phyloP scores from a whole-genome alignment of 2,888 invertebrate genomes.

The Sarcophaga variegata region DNA sequence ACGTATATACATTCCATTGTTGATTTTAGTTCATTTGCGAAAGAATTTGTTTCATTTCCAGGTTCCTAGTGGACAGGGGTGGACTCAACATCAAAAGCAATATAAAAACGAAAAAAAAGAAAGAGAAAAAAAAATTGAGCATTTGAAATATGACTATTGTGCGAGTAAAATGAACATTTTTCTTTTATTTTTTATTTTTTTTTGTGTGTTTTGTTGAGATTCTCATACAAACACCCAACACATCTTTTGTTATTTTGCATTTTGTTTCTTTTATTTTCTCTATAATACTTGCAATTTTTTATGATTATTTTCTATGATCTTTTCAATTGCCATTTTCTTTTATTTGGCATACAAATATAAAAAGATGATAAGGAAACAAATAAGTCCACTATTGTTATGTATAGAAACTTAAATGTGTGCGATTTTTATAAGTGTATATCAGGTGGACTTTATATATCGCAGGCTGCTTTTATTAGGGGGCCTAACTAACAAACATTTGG shows the following conservation, averaged over 20 bases:
- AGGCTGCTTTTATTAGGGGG: background rate
- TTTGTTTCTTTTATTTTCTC: constrained; percentile 39
- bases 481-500: no score
- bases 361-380: constrained; percentile 49
- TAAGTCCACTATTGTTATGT: constrained; percentile 56
- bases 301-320: constrained; percentile 64
- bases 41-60: constrained; percentile 63
- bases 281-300: constrained; percentile 64
- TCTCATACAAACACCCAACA: constrained; percentile 19
- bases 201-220: background rate
- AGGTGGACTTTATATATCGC: background rate
- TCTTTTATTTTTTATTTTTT: constrained; percentile 45
- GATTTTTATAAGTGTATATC: constrained; percentile 47
- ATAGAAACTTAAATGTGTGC: constrained; percentile 26
- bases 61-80: background rate
- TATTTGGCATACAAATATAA: constrained; percentile 8
- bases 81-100: background rate
- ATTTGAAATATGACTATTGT: constrained; percentile 61
- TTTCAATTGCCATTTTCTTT: constrained; percentile 10
- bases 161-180: constrained; percentile 48
- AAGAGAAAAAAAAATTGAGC: constrained; percentile 1
- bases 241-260: constrained; percentile 65
- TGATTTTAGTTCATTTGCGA: constrained; percentile 67
- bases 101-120: background rate
- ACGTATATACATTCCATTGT: constrained; percentile 63